phyloP scores from a whole-genome alignment of 2,797 vertebrate genomes.

The Tamandua tetradactyla region DNA sequence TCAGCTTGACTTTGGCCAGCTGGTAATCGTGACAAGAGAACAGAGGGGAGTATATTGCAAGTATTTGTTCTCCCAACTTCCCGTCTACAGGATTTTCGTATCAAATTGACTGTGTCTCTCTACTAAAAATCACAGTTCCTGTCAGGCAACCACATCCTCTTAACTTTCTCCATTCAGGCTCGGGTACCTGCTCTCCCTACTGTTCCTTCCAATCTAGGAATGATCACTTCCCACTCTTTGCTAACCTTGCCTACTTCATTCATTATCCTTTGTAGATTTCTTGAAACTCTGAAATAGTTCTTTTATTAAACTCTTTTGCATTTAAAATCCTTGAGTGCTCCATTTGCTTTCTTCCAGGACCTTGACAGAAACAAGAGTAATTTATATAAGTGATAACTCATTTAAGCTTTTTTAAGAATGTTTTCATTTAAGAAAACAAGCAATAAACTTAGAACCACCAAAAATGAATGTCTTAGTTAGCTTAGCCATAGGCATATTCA shows the following conservation, averaged over 20 bases:
- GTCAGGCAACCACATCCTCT: neutral
- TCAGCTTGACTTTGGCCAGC: neutral
- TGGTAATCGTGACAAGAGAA: neutral
- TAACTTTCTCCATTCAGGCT: neutral
- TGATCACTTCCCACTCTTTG: neutral
- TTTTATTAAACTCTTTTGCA: neutral
- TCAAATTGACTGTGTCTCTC: neutral
- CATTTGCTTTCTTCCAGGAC: neutral
- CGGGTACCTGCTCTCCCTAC: neutral
- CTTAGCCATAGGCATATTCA: too few relatives aligned
- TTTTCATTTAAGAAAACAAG: too few relatives aligned
- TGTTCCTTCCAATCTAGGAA: neutral
- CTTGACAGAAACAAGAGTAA: neutral
- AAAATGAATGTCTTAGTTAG: too few relatives aligned
- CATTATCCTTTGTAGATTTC: neutral
- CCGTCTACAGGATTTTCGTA: neutral
- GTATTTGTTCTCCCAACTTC: neutral
- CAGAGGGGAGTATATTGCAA: neutral
- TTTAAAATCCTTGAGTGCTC: neutral
- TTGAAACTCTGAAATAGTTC: neutral
- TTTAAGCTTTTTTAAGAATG: neutral
- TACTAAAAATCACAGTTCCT: neutral
- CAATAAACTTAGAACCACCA: too few relatives aligned
- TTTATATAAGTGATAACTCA: neutral
- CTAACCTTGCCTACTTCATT: neutral